These are phyloP conservation scores for Ceratoteleas bidentatus DNA, from an alignment of 1,140 invertebrate species.

Conservation along the genomic window DNA sequence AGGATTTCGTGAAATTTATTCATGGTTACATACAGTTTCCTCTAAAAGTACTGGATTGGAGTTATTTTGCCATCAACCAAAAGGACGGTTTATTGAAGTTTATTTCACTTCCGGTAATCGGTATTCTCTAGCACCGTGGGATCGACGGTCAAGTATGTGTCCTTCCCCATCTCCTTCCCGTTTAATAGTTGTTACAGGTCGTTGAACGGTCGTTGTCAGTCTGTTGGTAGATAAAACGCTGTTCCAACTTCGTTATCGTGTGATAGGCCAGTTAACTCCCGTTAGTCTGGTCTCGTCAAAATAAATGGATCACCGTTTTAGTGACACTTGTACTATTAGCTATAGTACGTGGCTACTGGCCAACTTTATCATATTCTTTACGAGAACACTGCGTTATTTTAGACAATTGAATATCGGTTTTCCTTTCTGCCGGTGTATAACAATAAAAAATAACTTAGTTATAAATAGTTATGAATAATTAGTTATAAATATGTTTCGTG, in stretches of 20 bases:
- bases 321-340: too few species aligned
- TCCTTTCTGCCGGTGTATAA: too few species aligned
- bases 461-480: too few species aligned
- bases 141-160: constrained; percentile 51
- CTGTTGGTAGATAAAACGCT: constrained; percentile 68
- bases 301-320: constrained; percentile 26
- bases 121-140: constrained; percentile 64
- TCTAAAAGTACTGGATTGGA: not conserved
- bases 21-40: too few species aligned
- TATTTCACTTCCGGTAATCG: constrained; percentile 78
- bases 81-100: constrained; percentile 75
- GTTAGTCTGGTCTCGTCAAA: constrained; percentile 50
- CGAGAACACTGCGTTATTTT: too few species aligned
- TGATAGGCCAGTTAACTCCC: constrained; percentile 45
- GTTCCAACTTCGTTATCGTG: constrained; percentile 67
- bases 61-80: not conserved
- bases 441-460: too few species aligned
- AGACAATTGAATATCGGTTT: too few species aligned
- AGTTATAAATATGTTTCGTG: too few species aligned
- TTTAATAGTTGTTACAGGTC: constrained; percentile 78
- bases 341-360: too few species aligned
- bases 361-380: too few species aligned
- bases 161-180: constrained; percentile 64
- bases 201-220: constrained; percentile 73
- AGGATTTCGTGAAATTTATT: too few species aligned